Evolutionary conservation across 1,140 invertebrate genomes (phyloP).

Genomic region (Aphis gossypii): DNA sequence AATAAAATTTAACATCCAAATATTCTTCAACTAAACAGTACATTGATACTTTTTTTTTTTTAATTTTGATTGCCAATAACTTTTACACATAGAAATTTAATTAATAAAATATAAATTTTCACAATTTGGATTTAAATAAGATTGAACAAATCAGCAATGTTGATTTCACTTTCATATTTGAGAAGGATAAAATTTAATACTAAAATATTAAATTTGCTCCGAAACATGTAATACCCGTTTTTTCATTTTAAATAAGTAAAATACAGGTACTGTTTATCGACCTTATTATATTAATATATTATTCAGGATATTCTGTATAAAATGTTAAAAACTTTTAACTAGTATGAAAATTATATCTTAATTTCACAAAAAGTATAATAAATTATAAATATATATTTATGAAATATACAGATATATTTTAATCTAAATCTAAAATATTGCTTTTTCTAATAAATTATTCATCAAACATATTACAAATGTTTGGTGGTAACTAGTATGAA

Average conservation of each 20-base stretch:
- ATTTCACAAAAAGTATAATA: constrained; percentile 39
- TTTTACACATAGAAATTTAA: not conserved
- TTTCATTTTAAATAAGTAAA: not conserved
- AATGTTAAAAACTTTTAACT: constrained; percentile 7
- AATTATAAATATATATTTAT: constrained; percentile 41
- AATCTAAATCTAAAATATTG: constrained; percentile 27
- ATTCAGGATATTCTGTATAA: not conserved
- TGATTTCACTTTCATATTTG: not conserved
- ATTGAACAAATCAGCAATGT: too few relatives aligned
- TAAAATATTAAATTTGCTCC: not conserved
- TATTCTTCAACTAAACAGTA: not conserved
- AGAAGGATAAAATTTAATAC: not conserved
- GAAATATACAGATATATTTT: constrained; percentile 3
- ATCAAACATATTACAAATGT: not conserved
- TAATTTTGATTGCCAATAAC: not conserved
- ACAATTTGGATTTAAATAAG: too few relatives aligned
- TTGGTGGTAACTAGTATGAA: constrained; percentile 25
- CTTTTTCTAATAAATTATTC: not conserved
- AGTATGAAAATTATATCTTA: constrained; percentile 7
- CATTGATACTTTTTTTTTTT: not conserved
- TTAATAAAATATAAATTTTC: not conserved
- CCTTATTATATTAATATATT: not conserved
- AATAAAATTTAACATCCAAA: not conserved
- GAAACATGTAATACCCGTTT: not conserved
- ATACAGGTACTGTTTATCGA: not conserved